A percentile compares a stretch with the other conserved stretches of the same genome.
phyloP scores from a whole-genome alignment of 1,140 invertebrate genomes.

The Melitaea cinxia region DNA sequence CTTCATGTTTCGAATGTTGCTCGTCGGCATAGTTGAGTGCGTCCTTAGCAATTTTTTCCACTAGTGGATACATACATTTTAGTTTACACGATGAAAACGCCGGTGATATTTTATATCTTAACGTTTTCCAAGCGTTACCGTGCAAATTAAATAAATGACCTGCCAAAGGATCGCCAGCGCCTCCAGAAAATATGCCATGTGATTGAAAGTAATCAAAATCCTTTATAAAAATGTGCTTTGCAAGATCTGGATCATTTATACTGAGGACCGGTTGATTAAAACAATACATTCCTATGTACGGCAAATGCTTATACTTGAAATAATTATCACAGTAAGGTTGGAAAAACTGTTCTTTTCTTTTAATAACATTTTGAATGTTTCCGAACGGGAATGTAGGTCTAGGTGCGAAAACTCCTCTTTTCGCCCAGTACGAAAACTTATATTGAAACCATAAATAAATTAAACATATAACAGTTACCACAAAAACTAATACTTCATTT shows the following conservation, averaged over 20 bases:
- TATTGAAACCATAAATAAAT: slow-evolving; percentile 69
- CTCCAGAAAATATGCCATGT: slow-evolving; percentile 80
- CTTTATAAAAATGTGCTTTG: slow-evolving; percentile 83
- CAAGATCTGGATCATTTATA: slow-evolving; percentile 79
- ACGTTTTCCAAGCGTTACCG: slow-evolving; percentile 76
- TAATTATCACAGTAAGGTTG: slow-evolving; percentile 68
- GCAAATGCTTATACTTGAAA: slow-evolving; percentile 63
- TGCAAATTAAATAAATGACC: slow-evolving; percentile 79
- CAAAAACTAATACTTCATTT: slow-evolving; percentile 37
- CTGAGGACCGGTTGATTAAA: slow-evolving; percentile 72
- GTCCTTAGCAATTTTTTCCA: slow-evolving; percentile 68
- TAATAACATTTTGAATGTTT: slow-evolving; percentile 72
- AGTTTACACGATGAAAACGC: slow-evolving; percentile 79
- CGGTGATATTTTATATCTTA: slow-evolving; percentile 75
- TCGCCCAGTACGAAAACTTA: slow-evolving; percentile 72
- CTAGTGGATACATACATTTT: slow-evolving; percentile 78
- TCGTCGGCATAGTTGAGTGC: slow-evolving; percentile 53
- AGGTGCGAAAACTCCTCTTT: slow-evolving; percentile 62
- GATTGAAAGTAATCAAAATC: slow-evolving; percentile 84
- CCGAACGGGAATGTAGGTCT: slow-evolving; percentile 76
- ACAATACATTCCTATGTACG: slow-evolving; percentile 73
- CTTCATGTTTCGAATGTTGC: slow-evolving; percentile 41
- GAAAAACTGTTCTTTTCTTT: slow-evolving; percentile 65
- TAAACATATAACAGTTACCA: slow-evolving; percentile 38
- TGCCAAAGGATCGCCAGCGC: slow-evolving; percentile 79